A percentile compares a stretch with the other conserved stretches of the same genome.
phyloP scores from a whole-genome alignment of 2,113 vertebrate genomes.

The Pseudois nayaur region DNA sequence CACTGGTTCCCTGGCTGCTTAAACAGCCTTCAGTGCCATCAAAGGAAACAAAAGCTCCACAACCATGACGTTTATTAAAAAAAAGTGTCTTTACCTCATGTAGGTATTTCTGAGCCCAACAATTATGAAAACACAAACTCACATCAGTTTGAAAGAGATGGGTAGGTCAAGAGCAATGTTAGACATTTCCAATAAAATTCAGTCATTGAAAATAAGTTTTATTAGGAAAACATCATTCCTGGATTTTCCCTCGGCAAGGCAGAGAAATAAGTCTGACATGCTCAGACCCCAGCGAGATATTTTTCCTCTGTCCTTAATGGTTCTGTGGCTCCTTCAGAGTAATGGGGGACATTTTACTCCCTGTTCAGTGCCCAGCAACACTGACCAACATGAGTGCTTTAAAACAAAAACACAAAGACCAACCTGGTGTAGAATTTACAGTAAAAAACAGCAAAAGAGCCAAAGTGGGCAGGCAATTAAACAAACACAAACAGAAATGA shows the following conservation, averaged over 20 bases:
- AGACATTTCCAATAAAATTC: constrained; percentile 66
- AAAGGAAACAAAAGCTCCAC: constrained; percentile 45
- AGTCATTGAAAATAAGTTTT: constrained; percentile 71
- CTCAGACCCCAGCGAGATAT: constrained; percentile 24
- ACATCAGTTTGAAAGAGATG: constrained; percentile 55
- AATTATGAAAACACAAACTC: constrained; percentile 70
- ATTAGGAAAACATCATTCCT: constrained; percentile 65
- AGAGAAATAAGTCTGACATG: constrained; percentile 20
- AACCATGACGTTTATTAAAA: constrained; percentile 32
- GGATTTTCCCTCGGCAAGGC: constrained; percentile 10
- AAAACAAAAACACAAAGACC: constrained; percentile 21
- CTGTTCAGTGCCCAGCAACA: background rate
- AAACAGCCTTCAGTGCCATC: constrained; percentile 37
- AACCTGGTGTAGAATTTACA: constrained; percentile 1
- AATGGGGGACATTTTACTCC: background rate
- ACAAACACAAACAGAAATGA: background rate
- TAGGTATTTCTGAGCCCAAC: constrained; percentile 61
- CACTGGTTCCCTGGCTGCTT: background rate
- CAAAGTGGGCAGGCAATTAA: constrained; percentile 8
- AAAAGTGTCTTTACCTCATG: constrained; percentile 57
- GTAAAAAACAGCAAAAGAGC: background rate
- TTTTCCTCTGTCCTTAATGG: background rate
- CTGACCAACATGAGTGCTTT: background rate
- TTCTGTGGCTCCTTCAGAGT: constrained; percentile 29
- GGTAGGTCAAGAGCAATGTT: constrained; percentile 59